Evolutionary conservation across 2,113 vertebrate genomes (phyloP).

Genomic region (Tetrao urogallus): DNA sequence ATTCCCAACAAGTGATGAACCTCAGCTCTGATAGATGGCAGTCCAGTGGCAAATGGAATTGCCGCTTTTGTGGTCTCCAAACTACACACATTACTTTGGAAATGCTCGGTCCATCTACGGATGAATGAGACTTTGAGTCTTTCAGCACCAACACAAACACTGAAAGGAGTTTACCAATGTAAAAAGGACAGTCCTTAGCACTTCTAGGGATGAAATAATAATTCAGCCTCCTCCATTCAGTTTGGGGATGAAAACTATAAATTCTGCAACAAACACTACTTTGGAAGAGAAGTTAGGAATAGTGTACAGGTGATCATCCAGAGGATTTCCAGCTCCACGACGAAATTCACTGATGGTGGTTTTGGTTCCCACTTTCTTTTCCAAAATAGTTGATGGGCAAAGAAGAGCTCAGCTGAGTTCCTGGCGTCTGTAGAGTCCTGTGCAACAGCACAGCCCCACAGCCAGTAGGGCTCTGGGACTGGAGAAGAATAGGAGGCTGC

Average conservation of each 20-base stretch:
- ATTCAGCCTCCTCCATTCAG: neutral
- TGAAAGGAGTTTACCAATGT: neutral
- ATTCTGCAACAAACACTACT: neutral
- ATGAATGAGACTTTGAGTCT: neutral
- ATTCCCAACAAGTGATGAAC: neutral
- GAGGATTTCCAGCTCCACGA: neutral
- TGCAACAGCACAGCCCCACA: neutral
- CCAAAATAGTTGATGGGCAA: neutral
- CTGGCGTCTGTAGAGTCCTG: neutral
- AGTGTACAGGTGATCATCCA: neutral
- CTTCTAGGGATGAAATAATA: neutral
- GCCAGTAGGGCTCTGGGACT: neutral
- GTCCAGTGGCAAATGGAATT: neutral
- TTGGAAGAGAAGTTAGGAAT: neutral
- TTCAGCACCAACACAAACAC: neutral
- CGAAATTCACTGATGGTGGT: neutral
- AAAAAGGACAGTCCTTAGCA: neutral
- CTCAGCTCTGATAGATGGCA: neutral
- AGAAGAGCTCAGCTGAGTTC: neutral
- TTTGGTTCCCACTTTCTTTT: neutral
- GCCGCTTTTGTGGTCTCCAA: neutral
- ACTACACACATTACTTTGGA: neutral
- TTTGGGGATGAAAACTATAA: neutral
- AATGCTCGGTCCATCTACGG: neutral
- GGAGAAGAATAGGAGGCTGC: neutral